These are phyloP conservation scores for Odocoileus virginianus DNA, from an alignment of 2,113 vertebrate species.

Conservation along the genomic window DNA sequence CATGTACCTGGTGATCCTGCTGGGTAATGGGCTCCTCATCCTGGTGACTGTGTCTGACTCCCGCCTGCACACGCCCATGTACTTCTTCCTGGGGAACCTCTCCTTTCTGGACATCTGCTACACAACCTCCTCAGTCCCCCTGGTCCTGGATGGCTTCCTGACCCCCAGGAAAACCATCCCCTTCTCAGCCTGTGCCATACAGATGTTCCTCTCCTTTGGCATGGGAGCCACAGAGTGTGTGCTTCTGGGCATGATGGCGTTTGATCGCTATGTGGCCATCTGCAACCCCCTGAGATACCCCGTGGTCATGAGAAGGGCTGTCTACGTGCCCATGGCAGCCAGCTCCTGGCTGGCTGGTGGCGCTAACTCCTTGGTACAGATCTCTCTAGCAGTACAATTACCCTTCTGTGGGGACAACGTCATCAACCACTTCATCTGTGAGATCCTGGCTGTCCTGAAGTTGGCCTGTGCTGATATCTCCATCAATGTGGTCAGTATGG, in stretches of 20 bases:
- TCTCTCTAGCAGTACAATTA: constrained; percentile 52
- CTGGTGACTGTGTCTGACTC: background rate
- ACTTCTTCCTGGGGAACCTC: background rate
- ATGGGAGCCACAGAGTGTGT: constrained; percentile 58
- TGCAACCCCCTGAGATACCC: constrained; percentile 54
- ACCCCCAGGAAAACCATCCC: constrained; percentile 50
- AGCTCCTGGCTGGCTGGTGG: constrained; percentile 57
- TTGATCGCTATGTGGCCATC: constrained; percentile 59
- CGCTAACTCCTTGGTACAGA: constrained; percentile 48
- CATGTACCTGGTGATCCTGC: constrained; percentile 39
- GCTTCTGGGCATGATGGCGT: constrained; percentile 60
- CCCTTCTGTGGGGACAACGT: constrained; percentile 59
- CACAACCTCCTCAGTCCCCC: constrained; percentile 39
- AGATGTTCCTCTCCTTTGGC: constrained; percentile 69
- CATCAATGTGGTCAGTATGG: background rate
- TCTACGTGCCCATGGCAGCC: constrained; percentile 41
- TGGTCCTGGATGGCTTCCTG: constrained; percentile 47
- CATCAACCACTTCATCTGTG: background rate
- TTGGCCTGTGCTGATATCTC: background rate
- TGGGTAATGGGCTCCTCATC: background rate
- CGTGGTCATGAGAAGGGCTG: constrained; percentile 33
- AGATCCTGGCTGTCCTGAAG: background rate
- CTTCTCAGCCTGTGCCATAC: constrained; percentile 43
- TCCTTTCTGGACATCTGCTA: background rate
- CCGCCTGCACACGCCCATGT: background rate